phyloP scores from a whole-genome alignment of 2,113 vertebrate genomes.

The Zapus hudsonius region DNA sequence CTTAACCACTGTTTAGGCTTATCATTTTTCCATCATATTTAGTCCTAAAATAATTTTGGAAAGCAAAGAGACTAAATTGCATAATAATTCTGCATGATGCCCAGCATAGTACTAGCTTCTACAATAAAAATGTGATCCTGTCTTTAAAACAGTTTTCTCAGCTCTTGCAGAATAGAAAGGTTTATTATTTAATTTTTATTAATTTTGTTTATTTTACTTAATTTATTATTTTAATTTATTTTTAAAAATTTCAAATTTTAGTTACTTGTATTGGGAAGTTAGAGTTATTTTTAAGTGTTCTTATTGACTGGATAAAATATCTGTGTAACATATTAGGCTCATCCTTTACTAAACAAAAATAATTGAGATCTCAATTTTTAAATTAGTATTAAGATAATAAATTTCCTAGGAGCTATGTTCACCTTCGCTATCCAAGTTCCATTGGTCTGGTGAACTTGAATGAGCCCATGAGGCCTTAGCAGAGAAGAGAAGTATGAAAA shows the following conservation, averaged over 20 bases:
- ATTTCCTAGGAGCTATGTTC: neutral
- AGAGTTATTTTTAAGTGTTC: neutral
- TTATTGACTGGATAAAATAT: neutral
- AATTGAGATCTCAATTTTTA: constrained; percentile 2
- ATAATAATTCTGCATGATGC: neutral
- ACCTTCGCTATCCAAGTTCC: neutral
- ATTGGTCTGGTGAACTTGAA: neutral
- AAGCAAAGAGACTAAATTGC: neutral
- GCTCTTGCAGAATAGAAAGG: neutral
- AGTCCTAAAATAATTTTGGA: neutral
- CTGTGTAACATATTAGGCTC: neutral
- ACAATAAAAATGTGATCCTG: neutral
- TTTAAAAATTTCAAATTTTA: neutral
- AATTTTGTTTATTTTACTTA: too few relatives aligned
- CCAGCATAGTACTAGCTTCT: neutral
- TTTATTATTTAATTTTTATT: neutral
- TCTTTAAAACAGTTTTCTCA: neutral
- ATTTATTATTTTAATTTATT: neutral
- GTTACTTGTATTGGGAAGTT: neutral
- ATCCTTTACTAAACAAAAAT: constrained; percentile 20
- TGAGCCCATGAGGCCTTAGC: neutral
- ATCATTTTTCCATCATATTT: neutral
- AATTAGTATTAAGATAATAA: neutral
- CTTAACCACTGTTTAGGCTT: neutral
- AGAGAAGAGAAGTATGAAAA: neutral